Evolutionary conservation across 2,888 invertebrate species (phyloP).

Genomic region (Minunthozetes semirufus): DNA sequence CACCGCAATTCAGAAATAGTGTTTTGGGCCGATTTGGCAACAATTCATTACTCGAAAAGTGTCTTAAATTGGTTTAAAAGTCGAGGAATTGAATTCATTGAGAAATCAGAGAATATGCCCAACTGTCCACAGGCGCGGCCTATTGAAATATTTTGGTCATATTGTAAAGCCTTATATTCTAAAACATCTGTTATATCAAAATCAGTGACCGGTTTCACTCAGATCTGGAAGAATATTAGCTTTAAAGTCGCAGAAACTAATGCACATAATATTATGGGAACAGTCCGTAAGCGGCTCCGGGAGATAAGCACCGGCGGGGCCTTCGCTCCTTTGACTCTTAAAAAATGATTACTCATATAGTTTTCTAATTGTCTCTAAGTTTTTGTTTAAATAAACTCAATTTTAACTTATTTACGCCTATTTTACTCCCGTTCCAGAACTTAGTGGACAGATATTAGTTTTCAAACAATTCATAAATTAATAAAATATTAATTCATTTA

Average conservation of each 20-base stretch:
- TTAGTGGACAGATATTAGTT: too few species aligned
- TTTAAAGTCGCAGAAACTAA: not conserved
- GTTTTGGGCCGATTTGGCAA: conserved; percentile 30
- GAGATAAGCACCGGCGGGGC: not conserved
- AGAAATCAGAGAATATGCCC: not conserved
- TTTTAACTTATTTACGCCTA: too few species aligned
- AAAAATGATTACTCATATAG: too few species aligned
- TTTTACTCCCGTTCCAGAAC: too few species aligned
- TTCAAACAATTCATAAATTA: too few species aligned
- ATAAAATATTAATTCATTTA: too few species aligned
- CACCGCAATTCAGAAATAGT: not conserved
- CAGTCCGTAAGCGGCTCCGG: not conserved
- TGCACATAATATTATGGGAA: not conserved
- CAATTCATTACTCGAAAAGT: not conserved
- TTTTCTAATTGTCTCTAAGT: too few species aligned
- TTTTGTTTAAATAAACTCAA: too few species aligned
- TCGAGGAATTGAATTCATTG: not conserved
- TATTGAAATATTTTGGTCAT: not conserved
- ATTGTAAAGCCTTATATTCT: not conserved
- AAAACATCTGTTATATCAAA: not conserved
- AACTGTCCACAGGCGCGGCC: not conserved
- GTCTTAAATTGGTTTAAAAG: not conserved
- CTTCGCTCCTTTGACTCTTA: too few species aligned
- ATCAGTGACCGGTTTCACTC: not conserved
- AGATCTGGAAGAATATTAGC: not conserved